A percentile compares a stretch with the other conserved stretches of the same genome.
phyloP scores from a whole-genome alignment of 2,113 vertebrate species.

The Galemys pyrenaicus region DNA sequence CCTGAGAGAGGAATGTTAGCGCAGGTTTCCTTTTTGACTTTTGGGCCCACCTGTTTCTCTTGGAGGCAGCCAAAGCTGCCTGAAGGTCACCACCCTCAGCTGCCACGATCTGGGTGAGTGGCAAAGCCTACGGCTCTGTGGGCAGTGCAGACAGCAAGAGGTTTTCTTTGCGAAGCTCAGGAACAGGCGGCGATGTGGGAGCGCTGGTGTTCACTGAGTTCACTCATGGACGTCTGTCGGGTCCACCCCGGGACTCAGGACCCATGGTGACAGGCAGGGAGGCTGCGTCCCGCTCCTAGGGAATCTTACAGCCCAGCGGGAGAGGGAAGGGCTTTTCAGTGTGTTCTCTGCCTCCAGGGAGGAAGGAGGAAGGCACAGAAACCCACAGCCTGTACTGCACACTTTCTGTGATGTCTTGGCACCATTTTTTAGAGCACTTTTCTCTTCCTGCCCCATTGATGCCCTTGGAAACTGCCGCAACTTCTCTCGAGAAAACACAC shows the following conservation, averaged over 20 bases:
- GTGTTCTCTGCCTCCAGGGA: background rate
- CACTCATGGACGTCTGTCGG: no score
- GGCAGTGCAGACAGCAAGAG: background rate
- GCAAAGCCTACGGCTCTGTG: background rate
- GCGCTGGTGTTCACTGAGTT: background rate
- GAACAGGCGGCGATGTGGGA: no score
- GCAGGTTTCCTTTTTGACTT: background rate
- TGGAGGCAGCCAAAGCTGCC: background rate
- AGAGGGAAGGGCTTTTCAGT: background rate
- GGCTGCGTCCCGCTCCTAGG: background rate
- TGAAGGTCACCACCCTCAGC: no score
- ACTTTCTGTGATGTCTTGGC: rapidly evolving
- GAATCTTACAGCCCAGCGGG: rapidly evolving
- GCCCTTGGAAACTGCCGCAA: background rate
- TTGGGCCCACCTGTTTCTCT: background rate
- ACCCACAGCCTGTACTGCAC: background rate
- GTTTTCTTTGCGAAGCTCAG: background rate
- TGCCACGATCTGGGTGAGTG: background rate
- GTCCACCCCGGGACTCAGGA: rapidly evolving
- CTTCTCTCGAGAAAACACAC: background rate
- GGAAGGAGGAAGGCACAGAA: background rate
- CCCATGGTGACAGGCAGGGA: background rate
- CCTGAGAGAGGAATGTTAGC: background rate
- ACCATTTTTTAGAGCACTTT: background rate
- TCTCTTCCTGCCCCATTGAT: background rate